A percentile compares a stretch with the other conserved stretches of the same genome.
Conservation (phyloP, 2,888 invertebrate genomes). For the Machimus rusticus region DNA sequence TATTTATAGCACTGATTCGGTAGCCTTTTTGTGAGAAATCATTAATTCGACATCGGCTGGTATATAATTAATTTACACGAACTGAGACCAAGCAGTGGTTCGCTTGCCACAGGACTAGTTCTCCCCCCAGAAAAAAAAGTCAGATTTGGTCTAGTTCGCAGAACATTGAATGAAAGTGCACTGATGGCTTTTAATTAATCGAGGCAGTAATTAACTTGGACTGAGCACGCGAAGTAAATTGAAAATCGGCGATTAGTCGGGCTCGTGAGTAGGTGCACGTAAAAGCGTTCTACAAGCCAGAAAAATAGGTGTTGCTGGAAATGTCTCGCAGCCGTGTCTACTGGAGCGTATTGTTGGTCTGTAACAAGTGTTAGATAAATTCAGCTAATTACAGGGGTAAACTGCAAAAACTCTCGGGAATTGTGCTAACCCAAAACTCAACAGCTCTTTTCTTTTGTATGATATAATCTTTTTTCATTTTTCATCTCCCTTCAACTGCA, state of each 20-base stretch:
- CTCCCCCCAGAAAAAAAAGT: background rate
- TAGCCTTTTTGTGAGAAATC: background rate
- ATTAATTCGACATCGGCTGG: background rate
- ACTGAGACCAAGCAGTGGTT: background rate
- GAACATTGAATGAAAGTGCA: background rate
- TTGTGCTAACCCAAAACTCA: background rate
- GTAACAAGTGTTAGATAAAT: constrained; percentile 12
- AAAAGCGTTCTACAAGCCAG: background rate
- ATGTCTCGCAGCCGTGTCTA: background rate
- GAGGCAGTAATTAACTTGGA: constrained; percentile 1
- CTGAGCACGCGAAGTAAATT: constrained; percentile 3
- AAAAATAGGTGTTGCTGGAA: background rate
- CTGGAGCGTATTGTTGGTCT: background rate
- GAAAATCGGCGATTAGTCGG: background rate
- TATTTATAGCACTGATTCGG: background rate
- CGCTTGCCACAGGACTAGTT: background rate
- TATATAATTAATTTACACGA: constrained; percentile 9
- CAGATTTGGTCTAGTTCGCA: background rate
- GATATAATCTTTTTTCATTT: background rate
- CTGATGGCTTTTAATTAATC: constrained; percentile 11
- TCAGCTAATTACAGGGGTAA: background rate
- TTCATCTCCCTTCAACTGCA: background rate
- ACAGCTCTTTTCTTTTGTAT: background rate
- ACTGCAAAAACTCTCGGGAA: background rate
- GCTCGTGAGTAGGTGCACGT: background rate